A percentile compares a stretch with the other conserved stretches of the same genome.
phyloP scores from a whole-genome alignment of 1,140 invertebrate genomes.

The Drosophila insularis region DNA sequence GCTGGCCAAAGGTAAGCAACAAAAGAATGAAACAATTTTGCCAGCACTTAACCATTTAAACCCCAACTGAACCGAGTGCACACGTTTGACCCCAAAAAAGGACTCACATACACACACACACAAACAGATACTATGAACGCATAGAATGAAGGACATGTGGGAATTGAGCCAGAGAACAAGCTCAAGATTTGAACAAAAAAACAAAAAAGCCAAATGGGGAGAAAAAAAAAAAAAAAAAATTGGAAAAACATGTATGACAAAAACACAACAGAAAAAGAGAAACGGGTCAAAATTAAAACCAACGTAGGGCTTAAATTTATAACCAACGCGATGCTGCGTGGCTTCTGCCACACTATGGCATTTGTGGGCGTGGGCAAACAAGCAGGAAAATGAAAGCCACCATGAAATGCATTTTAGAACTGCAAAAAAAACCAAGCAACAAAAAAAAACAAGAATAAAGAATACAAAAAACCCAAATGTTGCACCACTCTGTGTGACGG shows the following conservation, averaged over 20 bases:
- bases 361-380: constrained; percentile 63
- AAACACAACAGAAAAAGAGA: constrained; percentile 27
- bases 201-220: constrained; percentile 20
- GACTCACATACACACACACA: constrained; percentile 19
- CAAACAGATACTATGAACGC: constrained; percentile 21
- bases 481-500: constrained; percentile 53
- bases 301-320: constrained; percentile 73
- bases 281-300: constrained; percentile 62
- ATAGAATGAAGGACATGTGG: constrained; percentile 47
- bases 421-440: no score
- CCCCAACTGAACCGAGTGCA: constrained; percentile 72
- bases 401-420: constrained; percentile 73
- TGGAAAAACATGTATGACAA: constrained; percentile 26
- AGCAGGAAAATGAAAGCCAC: constrained; percentile 72
- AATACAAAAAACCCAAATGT: constrained; percentile 37
- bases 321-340: constrained; percentile 44
- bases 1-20: constrained; percentile 53
- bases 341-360: constrained; percentile 28
- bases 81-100: constrained; percentile 66
- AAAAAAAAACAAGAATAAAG: no score
- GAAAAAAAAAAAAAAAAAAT: constrained; percentile 2
- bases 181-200: constrained; percentile 58
- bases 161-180: constrained; percentile 53
- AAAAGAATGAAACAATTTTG: constrained; percentile 74
- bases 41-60: constrained; percentile 78